Percentiles rank a stretch among this genome's conserved stretches.
phyloP scores from a whole-genome alignment of 2,888 invertebrate species.

The Hydriomena furcata region DNA sequence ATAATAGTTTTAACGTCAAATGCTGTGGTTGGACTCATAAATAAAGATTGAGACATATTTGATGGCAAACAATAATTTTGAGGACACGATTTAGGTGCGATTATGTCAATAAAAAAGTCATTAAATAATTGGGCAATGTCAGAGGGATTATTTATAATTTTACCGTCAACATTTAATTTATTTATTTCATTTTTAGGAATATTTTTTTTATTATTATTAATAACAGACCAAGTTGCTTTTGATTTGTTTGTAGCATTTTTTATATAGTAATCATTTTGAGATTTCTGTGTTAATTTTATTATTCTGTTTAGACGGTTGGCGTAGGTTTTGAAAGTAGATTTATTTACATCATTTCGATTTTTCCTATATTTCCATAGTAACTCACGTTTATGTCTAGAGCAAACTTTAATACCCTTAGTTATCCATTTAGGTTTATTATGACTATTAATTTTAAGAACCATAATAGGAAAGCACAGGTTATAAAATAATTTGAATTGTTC shows the following conservation, averaged over 20 bases:
- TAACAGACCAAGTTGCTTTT: slow-evolving; percentile 5
- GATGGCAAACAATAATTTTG: not conserved
- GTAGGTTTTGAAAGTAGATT: not conserved
- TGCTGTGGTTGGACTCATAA: slow-evolving; percentile 8
- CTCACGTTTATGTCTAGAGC: slow-evolving; percentile 2
- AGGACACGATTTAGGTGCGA: not conserved
- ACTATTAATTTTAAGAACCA: not conserved
- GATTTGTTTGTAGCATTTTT: slow-evolving; percentile 7
- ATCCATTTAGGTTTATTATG: slow-evolving; percentile 2
- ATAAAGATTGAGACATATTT: slow-evolving; percentile 8
- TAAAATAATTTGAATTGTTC: not conserved
- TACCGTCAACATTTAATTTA: not conserved
- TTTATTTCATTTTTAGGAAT: not conserved
- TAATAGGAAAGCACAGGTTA: slow-evolving; percentile 1
- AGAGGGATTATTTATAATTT: not conserved
- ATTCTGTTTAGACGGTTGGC: not conserved
- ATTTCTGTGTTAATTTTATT: slow-evolving; percentile 2
- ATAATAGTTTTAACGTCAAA: slow-evolving; percentile 15
- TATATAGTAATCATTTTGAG: slow-evolving; percentile 8
- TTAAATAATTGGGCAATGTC: slow-evolving; percentile 9
- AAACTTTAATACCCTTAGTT: not conserved
- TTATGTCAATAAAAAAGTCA: slow-evolving; percentile 5
- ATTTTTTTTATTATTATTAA: slow-evolving; percentile 3
- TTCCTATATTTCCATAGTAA: slow-evolving; percentile 3
- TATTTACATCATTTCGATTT: not conserved